Evolutionary conservation across 2,888 invertebrate species (phyloP).

Genomic region (Troglohyphantes excavatus): DNA sequence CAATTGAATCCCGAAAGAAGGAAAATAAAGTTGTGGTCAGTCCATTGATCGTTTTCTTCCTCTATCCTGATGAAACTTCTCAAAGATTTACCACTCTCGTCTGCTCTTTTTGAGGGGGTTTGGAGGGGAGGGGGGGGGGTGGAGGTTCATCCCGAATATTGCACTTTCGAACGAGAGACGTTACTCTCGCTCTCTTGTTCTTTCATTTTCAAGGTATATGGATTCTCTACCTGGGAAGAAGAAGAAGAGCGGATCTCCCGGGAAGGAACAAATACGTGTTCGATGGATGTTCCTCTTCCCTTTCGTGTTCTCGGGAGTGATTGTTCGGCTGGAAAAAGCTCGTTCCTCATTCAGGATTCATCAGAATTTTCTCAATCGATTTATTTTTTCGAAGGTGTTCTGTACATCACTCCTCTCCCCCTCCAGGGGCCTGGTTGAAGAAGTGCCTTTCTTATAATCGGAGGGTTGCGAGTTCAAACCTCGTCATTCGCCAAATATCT

Average conservation of each 20-base stretch:
- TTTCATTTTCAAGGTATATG: too few species aligned
- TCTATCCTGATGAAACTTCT: conserved; percentile 49
- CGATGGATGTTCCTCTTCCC: background rate
- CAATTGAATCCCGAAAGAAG: conserved; percentile 15
- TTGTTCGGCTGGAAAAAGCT: conserved; percentile 9
- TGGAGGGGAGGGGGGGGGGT: background rate
- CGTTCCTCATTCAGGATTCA: background rate
- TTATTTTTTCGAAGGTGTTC: too few species aligned
- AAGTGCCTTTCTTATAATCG: too few species aligned
- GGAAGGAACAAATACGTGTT: background rate
- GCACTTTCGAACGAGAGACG: background rate
- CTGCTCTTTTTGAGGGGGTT: background rate
- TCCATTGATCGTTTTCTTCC: conserved; percentile 2
- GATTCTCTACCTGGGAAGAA: background rate
- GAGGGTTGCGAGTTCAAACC: too few species aligned
- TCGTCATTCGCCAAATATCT: too few species aligned
- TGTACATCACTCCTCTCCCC: too few species aligned
- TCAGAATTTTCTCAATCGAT: too few species aligned
- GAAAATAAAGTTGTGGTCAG: conserved; percentile 29
- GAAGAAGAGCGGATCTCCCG: background rate
- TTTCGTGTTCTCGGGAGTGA: background rate
- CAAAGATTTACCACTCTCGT: conserved; percentile 40
- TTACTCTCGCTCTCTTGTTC: too few species aligned
- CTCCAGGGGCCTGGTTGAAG: too few species aligned
- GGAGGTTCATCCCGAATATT: background rate